Evolutionary conservation across 2,113 vertebrate genomes (phyloP).

Genomic region (Mola mola): DNA sequence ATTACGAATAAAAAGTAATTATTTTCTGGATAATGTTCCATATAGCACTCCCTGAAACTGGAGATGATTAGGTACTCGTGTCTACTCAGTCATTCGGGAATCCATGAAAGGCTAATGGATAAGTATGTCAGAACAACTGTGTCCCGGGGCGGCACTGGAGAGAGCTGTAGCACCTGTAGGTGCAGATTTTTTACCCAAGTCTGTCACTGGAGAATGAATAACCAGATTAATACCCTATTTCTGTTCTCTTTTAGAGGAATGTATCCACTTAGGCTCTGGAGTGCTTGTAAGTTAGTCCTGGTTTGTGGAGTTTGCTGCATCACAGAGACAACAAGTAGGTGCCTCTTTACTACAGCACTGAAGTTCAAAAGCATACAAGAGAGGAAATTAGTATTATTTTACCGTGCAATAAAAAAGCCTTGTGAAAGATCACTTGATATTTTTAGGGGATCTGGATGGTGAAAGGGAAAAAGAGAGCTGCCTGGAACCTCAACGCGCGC

Average conservation of each 20-base stretch:
- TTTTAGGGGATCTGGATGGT: slow-evolving; percentile 15
- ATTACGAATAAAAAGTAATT: neutral
- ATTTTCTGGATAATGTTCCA: neutral
- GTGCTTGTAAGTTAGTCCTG: slow-evolving; percentile 21
- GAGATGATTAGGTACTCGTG: slow-evolving; percentile 14
- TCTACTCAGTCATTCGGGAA: slow-evolving; percentile 32
- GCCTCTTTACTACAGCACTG: neutral
- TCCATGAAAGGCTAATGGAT: slow-evolving; percentile 38
- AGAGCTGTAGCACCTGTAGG: slow-evolving; percentile 38
- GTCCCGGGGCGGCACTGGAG: slow-evolving; percentile 41
- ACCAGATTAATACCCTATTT: slow-evolving; percentile 65
- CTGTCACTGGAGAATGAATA: slow-evolving; percentile 58
- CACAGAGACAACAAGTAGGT: slow-evolving; percentile 13
- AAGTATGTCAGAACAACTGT: slow-evolving; percentile 43
- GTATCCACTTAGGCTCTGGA: slow-evolving; percentile 35
- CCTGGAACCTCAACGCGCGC: slow-evolving; percentile 43
- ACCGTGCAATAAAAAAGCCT: slow-evolving; percentile 18
- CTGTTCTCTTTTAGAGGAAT: slow-evolving; percentile 55
- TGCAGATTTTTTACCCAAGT: slow-evolving; percentile 41
- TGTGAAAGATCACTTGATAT: slow-evolving; percentile 30
- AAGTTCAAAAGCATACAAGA: neutral
- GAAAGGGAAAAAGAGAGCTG: slow-evolving; percentile 17
- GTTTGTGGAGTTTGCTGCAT: slow-evolving; percentile 25
- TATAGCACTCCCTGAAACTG: neutral
- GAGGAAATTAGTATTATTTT: slow-evolving; percentile 17